Base-by-base conservation (phyloP, 2,888 invertebrate species). In the Eristalinus sepulchralis region DNA sequence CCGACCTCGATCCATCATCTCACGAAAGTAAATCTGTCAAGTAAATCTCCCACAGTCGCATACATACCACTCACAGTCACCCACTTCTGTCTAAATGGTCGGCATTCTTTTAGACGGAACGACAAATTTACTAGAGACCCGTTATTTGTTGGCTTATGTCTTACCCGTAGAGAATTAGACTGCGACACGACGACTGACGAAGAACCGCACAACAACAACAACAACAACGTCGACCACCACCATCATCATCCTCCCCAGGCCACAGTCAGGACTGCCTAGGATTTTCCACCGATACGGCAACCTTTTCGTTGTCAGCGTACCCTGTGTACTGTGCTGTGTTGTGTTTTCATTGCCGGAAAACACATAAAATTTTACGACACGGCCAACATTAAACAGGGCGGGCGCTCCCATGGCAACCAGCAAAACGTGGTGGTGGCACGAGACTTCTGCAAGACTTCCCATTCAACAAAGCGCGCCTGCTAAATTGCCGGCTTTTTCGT, bases 341-440 rank as follows among this genome's bases (percentile, higher is more conserved):
- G 67, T 85, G 90, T 90, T 90, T 89, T 88, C 89, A 91, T 90
- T 89, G 90, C 90, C 88, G 91, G 91, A 91, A 91, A 92, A 91
- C 90, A 90, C 92, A 92, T 92, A 91, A 91, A 91, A 91, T 90
- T 91, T 91, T 91, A 91, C 90, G 91, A 91, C 89, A 90, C 75
- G 89, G 88, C 47, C 47, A 90, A 89, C 90, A 91, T 91, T 90
- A 90, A 91, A 90, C 82, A 88, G 88, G 79, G 84, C 84, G 88
- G 17, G 17, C 47, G 47, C 89, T 88, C 88, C 89, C 89, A 89
- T 89, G 88, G 89, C 88, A 88, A 89, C 89, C 88, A 83, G 34
- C 70, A 70, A 34, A 60, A 66, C 62, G 33, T 33, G 53, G 62
- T 63, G 75, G 55, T 20, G 64, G 67, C 77, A 68, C 67, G 72